Conservation (phyloP, 2,888 invertebrate species). For the Trissolcus japonicus region DNA sequence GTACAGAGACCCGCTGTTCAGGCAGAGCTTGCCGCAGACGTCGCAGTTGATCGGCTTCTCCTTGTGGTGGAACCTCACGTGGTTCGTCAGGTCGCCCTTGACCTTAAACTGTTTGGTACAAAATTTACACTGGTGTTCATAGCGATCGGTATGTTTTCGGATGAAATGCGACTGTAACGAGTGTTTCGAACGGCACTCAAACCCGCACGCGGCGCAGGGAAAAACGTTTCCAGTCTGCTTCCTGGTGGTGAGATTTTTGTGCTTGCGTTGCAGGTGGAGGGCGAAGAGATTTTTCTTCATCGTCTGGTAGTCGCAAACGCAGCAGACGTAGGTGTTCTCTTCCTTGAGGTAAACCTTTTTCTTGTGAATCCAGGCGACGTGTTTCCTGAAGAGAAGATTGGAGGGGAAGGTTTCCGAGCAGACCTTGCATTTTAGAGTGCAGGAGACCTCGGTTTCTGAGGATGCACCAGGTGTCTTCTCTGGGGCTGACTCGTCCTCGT, state of each 20-base stretch:
- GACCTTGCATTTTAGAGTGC: constrained; percentile 66
- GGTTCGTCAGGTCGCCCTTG: constrained; percentile 74
- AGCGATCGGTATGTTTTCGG: constrained; percentile 73
- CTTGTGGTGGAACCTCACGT: constrained; percentile 73
- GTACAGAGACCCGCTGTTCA: constrained; percentile 73
- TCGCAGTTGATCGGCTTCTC: constrained; percentile 74
- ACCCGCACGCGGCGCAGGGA: constrained; percentile 72
- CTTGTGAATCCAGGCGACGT: constrained; percentile 73
- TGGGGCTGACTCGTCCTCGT: not conserved
- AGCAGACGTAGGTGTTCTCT: constrained; percentile 70
- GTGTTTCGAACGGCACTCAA: constrained; percentile 73
- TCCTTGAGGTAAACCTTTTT: constrained; percentile 72
- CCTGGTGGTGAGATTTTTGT: constrained; percentile 70
- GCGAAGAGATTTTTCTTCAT: constrained; percentile 69
- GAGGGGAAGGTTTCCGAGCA: constrained; percentile 71
- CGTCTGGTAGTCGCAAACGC: constrained; percentile 72
- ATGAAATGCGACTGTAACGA: constrained; percentile 74
- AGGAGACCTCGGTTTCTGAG: not conserved
- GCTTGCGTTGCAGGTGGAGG: constrained; percentile 70
- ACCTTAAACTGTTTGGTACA: constrained; percentile 73
- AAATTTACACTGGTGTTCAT: constrained; percentile 71
- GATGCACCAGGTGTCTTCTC: not conserved
- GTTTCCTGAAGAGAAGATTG: constrained; percentile 68
- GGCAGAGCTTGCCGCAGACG: constrained; percentile 72
- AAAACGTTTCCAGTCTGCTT: constrained; percentile 62